A percentile compares a stretch with the other conserved stretches of the same genome.
Evolutionary conservation across 1,140 invertebrate species (phyloP).

Genomic region (Cydia pomonella): DNA sequence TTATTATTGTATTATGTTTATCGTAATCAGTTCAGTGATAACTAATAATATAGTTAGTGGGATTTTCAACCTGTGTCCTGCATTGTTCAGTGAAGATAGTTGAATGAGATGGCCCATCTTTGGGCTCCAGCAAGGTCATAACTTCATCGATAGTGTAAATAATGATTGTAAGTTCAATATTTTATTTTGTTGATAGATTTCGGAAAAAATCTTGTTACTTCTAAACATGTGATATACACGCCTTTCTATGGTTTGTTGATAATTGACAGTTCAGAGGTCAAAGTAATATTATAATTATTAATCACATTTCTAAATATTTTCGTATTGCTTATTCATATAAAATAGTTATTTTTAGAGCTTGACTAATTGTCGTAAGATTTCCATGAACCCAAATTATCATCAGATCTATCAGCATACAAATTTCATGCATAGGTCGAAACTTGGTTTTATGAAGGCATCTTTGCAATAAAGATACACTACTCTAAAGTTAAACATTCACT

Average conservation of each 20-base stretch:
- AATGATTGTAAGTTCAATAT: conserved; percentile 56
- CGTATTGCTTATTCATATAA: not conserved
- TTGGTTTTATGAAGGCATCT: not conserved
- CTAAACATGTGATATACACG: not conserved
- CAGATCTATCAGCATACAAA: not conserved
- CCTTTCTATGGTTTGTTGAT: conserved; percentile 16
- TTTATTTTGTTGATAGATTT: not conserved
- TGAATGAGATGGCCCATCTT: conserved; percentile 40
- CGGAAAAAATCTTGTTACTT: not conserved
- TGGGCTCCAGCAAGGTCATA: conserved; percentile 54
- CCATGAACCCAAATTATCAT: not conserved
- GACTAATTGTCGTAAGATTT: not conserved
- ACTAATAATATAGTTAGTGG: not conserved
- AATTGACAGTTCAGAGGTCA: conserved; percentile 22
- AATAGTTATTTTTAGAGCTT: not conserved
- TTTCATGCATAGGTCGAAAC: not conserved
- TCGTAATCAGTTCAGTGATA: conserved; percentile 10
- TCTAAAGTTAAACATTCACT: no score
- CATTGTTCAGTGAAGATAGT: conserved; percentile 13
- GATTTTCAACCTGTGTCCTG: conserved; percentile 6
- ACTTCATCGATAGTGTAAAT: conserved; percentile 63
- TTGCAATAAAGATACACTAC: no score
- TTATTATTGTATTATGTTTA: conserved; percentile 26
- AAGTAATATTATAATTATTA: conserved; percentile 9
- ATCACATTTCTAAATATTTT: conserved; percentile 1